Percentiles rank a stretch among this genome's conserved stretches.
These are phyloP conservation scores for Pangasius larnaudii DNA, from an alignment of 2,797 vertebrate genomes.

Conservation along the genomic window DNA sequence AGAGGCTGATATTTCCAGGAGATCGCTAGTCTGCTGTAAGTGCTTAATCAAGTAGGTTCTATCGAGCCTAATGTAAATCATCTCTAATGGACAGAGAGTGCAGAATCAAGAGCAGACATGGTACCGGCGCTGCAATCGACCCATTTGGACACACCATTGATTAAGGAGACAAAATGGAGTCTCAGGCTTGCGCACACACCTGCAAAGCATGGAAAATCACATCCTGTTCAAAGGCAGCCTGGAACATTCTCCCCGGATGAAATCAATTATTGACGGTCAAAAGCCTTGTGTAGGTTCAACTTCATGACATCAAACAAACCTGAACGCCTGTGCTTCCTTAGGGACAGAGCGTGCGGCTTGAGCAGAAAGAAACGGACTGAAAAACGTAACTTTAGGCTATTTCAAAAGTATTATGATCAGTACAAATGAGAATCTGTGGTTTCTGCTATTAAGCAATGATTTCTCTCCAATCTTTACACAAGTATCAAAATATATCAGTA, in stretches of 20 bases:
- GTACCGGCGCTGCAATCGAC: slow-evolving; percentile 36
- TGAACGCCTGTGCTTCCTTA: background rate
- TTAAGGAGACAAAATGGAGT: slow-evolving; percentile 50
- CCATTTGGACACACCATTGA: slow-evolving; percentile 49
- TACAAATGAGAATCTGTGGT: background rate
- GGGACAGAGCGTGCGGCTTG: background rate
- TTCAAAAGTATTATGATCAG: no score
- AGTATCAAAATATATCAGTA: background rate
- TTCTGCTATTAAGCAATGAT: background rate
- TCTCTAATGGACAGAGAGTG: slow-evolving; percentile 48
- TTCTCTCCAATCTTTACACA: background rate
- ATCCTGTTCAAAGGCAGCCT: slow-evolving; percentile 49
- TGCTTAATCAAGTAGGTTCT: slow-evolving; percentile 41
- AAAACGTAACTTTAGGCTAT: background rate
- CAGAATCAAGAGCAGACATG: slow-evolving; percentile 41
- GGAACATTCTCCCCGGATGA: slow-evolving; percentile 5
- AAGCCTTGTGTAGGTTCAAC: slow-evolving; percentile 31
- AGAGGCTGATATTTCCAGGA: slow-evolving; percentile 16
- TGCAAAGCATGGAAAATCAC: slow-evolving; percentile 45
- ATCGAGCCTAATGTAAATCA: slow-evolving; percentile 37
- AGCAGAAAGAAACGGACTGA: background rate
- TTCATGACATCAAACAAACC: slow-evolving; percentile 43
- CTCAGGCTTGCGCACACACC: slow-evolving; percentile 38
- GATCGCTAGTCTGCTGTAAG: slow-evolving; percentile 24
- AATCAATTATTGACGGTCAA: slow-evolving; percentile 50